Percentiles rank a stretch among this genome's conserved stretches.
These are phyloP conservation scores for Rostratula benghalensis DNA, from an alignment of 2,113 vertebrate genomes.

Conservation along the genomic window DNA sequence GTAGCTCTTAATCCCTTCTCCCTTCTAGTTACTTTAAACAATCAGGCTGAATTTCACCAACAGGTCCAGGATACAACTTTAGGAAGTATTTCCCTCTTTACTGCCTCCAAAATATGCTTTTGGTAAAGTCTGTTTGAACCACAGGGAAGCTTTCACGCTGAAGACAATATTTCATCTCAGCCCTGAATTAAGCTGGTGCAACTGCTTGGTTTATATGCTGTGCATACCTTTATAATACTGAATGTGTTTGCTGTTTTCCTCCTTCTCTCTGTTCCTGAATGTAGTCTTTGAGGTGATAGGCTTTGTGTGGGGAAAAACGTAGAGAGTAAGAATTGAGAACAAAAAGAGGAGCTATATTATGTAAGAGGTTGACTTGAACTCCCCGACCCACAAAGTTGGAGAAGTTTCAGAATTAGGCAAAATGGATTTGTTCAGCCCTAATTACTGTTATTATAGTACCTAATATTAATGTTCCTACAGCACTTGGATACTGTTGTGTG, in stretches of 20 bases:
- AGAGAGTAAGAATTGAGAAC: neutral
- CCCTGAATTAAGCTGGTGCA: constrained; percentile 24
- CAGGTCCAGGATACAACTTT: neutral
- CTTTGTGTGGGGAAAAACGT: neutral
- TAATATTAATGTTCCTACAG: constrained; percentile 66
- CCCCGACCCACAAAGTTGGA: constrained; percentile 38
- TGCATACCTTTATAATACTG: constrained; percentile 24
- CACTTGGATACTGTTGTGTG: constrained; percentile 70
- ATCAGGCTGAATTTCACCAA: neutral
- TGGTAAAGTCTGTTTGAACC: neutral
- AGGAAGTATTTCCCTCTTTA: neutral
- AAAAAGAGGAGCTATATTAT: neutral
- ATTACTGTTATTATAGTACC: constrained; percentile 64
- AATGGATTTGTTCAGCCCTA: constrained; percentile 60
- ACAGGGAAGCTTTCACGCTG: neutral
- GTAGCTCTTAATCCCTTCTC: neutral
- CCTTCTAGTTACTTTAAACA: neutral
- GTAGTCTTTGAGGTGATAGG: constrained; percentile 12
- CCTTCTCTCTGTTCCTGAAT: constrained; percentile 18
- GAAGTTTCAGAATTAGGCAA: constrained; percentile 60
- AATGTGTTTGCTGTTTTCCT: constrained; percentile 44
- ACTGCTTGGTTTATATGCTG: constrained; percentile 37
- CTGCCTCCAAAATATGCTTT: neutral
- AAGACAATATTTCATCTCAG: neutral
- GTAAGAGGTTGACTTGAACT: constrained; percentile 41